Evolutionary conservation across 2,888 invertebrate genomes (phyloP).

Genomic region (Dioctria rufipes): DNA sequence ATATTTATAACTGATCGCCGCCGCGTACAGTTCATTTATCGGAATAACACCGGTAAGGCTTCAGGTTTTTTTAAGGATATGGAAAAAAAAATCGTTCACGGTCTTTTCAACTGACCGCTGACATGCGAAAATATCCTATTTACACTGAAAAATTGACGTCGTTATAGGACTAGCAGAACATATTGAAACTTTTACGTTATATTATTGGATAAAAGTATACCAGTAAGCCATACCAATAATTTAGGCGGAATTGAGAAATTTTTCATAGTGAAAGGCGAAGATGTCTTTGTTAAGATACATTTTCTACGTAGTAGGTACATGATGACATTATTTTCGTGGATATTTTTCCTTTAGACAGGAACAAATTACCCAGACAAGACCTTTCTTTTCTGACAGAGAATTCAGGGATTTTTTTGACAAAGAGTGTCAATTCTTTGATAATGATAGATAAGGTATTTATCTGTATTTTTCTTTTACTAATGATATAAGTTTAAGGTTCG

Average conservation of each 20-base stretch:
- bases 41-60: neutral
- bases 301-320: too few species aligned
- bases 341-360: too few species aligned
- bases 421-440: too few species aligned
- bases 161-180: conserved; percentile 20
- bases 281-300: too few species aligned
- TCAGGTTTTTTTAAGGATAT: neutral
- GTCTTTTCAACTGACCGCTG: conserved; percentile 30
- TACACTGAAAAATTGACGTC: conserved; percentile 25
- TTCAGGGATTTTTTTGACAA: too few species aligned
- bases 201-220: neutral
- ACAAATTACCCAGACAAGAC: too few species aligned
- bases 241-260: neutral
- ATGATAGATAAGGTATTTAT: too few species aligned
- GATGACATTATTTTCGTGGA: too few species aligned
- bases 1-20: neutral
- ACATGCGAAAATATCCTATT: conserved; percentile 16
- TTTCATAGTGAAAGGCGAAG: neutral
- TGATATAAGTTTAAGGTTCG: too few species aligned
- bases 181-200: neutral
- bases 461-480: too few species aligned
- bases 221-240: neutral
- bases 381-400: too few species aligned
- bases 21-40: neutral
- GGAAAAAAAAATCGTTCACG: neutral